Evolutionary conservation across 2,797 vertebrate species (phyloP).

Genomic region (Enteromius argenteus): DNA sequence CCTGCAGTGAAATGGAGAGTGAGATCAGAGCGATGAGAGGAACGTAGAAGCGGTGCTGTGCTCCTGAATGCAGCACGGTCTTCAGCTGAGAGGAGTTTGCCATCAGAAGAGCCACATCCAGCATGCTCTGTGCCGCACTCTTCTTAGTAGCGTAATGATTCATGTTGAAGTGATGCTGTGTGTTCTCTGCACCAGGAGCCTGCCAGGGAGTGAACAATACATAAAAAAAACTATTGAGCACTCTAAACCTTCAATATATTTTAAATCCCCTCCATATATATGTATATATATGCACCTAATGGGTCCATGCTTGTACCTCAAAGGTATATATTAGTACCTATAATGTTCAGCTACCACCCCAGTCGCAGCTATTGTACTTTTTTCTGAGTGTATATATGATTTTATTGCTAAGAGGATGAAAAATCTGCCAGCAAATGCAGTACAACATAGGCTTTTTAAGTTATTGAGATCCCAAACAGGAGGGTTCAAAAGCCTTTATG

Average conservation of each 20-base stretch:
- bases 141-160: constrained; percentile 92
- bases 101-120: constrained; percentile 89
- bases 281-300: neutral
- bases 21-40: constrained; percentile 83
- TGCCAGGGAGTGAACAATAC: neutral
- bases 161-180: constrained; percentile 69
- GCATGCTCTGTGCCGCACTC: constrained; percentile 89
- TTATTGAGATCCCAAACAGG: neutral
- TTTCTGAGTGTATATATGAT: neutral
- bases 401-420: neutral
- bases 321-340: neutral
- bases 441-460: too few relatives aligned
- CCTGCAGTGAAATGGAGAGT: constrained; percentile 85
- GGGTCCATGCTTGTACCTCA: neutral
- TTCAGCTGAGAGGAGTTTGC: constrained; percentile 89
- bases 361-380: neutral
- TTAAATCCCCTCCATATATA: neutral
- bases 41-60: constrained; percentile 79
- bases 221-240: neutral
- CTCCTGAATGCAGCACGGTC: constrained; percentile 82
- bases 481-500: neutral
- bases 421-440: too few relatives aligned
- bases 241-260: neutral
- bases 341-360: neutral
- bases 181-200: constrained; percentile 24